These are phyloP conservation scores for Hippocampus kuda DNA, from an alignment of 2,797 vertebrate genomes.

Conservation along the genomic window DNA sequence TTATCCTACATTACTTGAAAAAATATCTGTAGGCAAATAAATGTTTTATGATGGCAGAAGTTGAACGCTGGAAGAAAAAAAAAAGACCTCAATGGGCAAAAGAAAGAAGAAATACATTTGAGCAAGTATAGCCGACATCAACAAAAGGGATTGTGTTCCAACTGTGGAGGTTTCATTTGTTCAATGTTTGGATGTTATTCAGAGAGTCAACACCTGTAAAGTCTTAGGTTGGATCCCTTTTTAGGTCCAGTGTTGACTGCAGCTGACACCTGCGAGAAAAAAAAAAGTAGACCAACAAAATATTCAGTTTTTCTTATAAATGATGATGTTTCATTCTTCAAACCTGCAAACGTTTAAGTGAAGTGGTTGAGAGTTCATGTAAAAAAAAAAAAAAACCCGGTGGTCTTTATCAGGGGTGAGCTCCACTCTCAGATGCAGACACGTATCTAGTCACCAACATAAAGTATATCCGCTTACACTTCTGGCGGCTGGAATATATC, in stretches of 20 bases:
- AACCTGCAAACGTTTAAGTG: too few species aligned
- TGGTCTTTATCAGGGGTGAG: too few species aligned
- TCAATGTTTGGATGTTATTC: background rate
- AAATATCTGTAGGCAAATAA: background rate
- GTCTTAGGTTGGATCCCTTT: slow-evolving; percentile 12
- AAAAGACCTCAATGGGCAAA: background rate
- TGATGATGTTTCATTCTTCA: too few species aligned
- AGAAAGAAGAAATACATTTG: background rate
- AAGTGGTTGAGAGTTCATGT: too few species aligned
- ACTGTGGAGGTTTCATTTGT: background rate
- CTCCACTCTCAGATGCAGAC: too few species aligned
- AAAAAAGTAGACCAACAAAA: background rate
- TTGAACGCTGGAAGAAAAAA: too few species aligned
- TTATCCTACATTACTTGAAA: too few species aligned
- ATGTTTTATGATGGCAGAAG: background rate
- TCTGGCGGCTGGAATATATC: too few species aligned
- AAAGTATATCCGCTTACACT: too few species aligned
- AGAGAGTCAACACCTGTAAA: slow-evolving; percentile 56
- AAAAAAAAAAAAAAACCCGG: too few species aligned
- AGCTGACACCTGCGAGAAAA: slow-evolving; percentile 23
- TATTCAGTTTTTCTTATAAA: background rate
- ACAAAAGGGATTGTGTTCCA: background rate
- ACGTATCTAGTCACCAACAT: too few species aligned
- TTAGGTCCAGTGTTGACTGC: slow-evolving; percentile 1
- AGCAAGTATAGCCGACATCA: background rate